Conservation (phyloP, 2,113 vertebrate genomes). For the Megaceryle torquata region DNA sequence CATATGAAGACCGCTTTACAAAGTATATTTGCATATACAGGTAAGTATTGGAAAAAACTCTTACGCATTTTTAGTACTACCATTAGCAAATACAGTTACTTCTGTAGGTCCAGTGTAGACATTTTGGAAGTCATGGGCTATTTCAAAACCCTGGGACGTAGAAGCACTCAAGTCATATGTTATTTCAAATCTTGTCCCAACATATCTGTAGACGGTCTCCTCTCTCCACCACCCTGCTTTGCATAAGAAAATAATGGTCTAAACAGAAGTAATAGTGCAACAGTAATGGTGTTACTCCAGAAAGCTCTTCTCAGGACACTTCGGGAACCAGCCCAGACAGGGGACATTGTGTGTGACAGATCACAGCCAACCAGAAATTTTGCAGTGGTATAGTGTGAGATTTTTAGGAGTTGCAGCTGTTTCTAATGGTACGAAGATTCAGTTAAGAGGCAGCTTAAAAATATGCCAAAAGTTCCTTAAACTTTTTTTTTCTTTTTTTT, state of each 20-base stretch:
- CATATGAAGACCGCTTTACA: background rate
- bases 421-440: background rate
- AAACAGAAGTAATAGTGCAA: background rate
- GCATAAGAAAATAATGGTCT: background rate
- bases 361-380: background rate
- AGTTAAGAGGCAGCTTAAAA: background rate
- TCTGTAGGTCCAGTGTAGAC: background rate
- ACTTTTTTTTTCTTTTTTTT: background rate
- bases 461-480: background rate
- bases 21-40: accelerated
- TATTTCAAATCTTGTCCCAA: background rate
- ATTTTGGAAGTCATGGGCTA: background rate
- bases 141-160: background rate
- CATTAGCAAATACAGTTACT: background rate
- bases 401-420: background rate
- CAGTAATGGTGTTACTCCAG: background rate
- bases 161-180: background rate
- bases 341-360: background rate
- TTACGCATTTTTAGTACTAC: background rate
- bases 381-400: background rate
- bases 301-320: background rate
- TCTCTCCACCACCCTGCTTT: background rate
- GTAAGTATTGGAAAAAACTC: background rate
- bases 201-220: background rate
- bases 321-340: background rate